A percentile compares a stretch with the other conserved stretches of the same genome.
Evolutionary conservation across 2,113 vertebrate genomes (phyloP).

Genomic region (Leptodactylus fuscus): DNA sequence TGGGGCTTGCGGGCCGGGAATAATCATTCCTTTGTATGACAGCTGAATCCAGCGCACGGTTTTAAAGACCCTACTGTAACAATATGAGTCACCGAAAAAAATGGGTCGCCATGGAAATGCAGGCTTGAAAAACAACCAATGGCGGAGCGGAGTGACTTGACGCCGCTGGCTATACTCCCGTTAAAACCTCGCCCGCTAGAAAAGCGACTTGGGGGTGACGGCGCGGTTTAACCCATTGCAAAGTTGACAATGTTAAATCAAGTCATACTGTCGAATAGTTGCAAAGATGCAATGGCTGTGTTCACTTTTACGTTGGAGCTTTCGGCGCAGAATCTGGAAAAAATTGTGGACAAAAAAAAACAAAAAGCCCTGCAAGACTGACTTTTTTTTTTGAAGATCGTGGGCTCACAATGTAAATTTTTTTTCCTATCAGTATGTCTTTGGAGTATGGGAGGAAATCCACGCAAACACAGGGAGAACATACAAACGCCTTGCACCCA

Average conservation of each 20-base stretch:
- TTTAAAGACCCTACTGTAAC: constrained; percentile 70
- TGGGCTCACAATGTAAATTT: too few species aligned
- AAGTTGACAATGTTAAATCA: not conserved
- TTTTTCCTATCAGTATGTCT: too few species aligned
- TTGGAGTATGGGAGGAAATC: too few species aligned
- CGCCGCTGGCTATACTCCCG: not conserved
- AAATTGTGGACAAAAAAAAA: too few species aligned
- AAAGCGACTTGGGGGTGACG: not conserved
- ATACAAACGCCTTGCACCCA: too few species aligned
- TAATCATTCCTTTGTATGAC: constrained; percentile 80
- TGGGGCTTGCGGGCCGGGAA: constrained; percentile 67
- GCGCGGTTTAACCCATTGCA: not conserved
- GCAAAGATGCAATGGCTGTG: too few species aligned
- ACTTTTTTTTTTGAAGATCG: too few species aligned
- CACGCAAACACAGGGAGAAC: too few species aligned
- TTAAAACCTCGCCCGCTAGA: not conserved
- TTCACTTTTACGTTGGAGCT: too few species aligned
- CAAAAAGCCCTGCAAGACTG: too few species aligned
- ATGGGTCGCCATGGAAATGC: constrained; percentile 71
- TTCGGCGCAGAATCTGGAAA: too few species aligned
- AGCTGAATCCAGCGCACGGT: constrained; percentile 72
- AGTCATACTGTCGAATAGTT: too few species aligned
- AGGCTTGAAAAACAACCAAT: constrained; percentile 67
- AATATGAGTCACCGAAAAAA: constrained; percentile 67
- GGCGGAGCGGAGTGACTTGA: constrained; percentile 15